These are phyloP conservation scores for Gavia stellata DNA, from an alignment of 2,113 vertebrate genomes.

Conservation along the genomic window DNA sequence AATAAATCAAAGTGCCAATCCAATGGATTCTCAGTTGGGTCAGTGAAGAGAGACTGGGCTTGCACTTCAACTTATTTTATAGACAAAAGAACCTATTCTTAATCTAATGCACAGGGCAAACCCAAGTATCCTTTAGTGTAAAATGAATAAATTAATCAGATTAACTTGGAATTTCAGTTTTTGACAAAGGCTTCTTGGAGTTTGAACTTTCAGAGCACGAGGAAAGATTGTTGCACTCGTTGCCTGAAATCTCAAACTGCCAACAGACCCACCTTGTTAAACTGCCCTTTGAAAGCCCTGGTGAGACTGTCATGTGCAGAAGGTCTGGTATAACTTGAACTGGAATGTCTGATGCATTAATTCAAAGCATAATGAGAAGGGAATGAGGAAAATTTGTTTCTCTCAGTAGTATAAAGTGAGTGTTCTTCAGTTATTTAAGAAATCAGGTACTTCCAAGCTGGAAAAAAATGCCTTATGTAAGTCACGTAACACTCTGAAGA, in stretches of 20 bases:
- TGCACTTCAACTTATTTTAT: not conserved
- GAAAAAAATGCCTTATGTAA: not conserved
- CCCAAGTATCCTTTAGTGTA: not conserved
- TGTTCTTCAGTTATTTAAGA: not conserved
- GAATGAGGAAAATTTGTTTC: not conserved
- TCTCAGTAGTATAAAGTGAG: not conserved
- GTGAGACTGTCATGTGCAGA: not conserved
- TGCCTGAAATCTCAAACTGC: not conserved
- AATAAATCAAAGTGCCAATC: not conserved
- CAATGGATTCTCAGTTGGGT: not conserved
- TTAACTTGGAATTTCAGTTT: conserved; percentile 19
- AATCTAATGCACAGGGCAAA: not conserved
- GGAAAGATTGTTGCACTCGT: not conserved
- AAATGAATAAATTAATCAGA: conserved; percentile 28
- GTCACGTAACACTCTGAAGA: rapidly evolving
- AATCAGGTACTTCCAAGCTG: not conserved
- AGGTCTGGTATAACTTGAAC: not conserved
- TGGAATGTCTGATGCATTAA: not conserved
- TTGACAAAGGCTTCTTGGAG: conserved; percentile 17
- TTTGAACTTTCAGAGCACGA: not conserved
- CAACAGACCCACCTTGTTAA: not conserved
- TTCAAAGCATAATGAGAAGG: not conserved
- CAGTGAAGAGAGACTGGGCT: not conserved
- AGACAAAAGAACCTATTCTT: not conserved
- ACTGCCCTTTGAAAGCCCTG: not conserved